These are phyloP conservation scores for Delphinapterus leucas DNA, from an alignment of 2,113 vertebrate genomes.

Conservation along the genomic window DNA sequence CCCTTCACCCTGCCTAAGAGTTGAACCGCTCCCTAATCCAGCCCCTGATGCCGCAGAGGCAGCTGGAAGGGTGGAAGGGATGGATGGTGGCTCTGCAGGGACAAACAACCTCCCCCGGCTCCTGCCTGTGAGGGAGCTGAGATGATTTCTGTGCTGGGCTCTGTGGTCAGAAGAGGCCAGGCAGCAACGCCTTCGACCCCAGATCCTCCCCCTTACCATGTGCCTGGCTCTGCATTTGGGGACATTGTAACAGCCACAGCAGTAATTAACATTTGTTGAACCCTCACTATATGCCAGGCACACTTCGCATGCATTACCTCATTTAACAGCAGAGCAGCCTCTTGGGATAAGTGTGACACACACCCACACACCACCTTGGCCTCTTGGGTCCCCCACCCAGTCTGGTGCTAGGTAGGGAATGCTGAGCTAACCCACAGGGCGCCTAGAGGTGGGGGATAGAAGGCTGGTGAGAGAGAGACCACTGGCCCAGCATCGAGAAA, in stretches of 20 bases:
- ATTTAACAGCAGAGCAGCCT: background rate
- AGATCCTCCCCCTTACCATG: background rate
- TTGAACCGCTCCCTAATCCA: background rate
- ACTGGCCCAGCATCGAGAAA: background rate
- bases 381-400: background rate
- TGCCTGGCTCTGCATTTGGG: background rate
- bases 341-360: background rate
- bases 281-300: background rate
- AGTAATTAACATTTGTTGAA: background rate
- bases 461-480: background rate
- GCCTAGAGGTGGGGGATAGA: no score
- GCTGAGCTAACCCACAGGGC: background rate
- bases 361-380: background rate
- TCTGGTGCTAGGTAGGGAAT: background rate
- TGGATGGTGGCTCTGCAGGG: background rate
- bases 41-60: background rate
- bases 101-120: background rate
- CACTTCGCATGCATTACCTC: background rate
- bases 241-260: background rate
- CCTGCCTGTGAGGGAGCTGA: background rate
- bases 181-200: background rate
- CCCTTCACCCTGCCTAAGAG: background rate
- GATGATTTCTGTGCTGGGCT: background rate
- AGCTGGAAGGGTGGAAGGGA: background rate
- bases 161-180: background rate